Percentiles rank a stretch among this genome's conserved stretches.
Evolutionary conservation across 2,113 vertebrate species (phyloP).

Genomic region (Pao palembangensis): DNA sequence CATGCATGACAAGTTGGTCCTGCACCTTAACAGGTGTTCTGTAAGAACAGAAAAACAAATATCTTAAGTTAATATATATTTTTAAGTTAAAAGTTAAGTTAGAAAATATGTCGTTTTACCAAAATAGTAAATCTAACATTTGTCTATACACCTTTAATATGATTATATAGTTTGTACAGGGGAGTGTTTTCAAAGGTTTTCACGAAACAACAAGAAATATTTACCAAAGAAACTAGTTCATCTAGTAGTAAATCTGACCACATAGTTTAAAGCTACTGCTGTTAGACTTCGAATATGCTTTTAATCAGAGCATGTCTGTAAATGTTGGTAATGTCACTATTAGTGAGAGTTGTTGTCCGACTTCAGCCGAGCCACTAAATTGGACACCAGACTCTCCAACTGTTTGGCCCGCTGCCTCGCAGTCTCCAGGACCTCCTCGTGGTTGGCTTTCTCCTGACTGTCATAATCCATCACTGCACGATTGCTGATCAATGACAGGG

Average conservation of each 20-base stretch:
- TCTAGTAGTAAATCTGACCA: background rate
- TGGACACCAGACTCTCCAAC: constrained; percentile 77
- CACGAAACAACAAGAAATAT: background rate
- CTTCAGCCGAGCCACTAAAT: constrained; percentile 71
- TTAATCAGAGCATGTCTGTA: too few relatives aligned
- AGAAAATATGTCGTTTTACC: too few relatives aligned
- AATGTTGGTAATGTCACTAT: background rate
- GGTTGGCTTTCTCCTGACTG: constrained; percentile 79
- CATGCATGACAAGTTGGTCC: too few relatives aligned
- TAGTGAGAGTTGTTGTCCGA: constrained; percentile 22
- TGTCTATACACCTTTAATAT: constrained; percentile 3
- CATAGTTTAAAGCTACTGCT: background rate
- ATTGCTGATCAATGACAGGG: constrained; percentile 90
- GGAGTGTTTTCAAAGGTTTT: constrained; percentile 4
- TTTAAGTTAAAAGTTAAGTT: too few relatives aligned
- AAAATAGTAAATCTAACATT: background rate
- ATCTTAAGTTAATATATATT: too few relatives aligned
- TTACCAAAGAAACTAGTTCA: background rate
- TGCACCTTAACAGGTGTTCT: too few relatives aligned
- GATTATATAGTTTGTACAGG: background rate
- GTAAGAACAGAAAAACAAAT: too few relatives aligned
- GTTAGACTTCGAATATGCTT: background rate
- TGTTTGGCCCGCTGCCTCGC: constrained; percentile 68
- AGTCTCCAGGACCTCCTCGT: constrained; percentile 84
- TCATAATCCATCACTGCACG: constrained; percentile 79